Evolutionary conservation across 1,140 invertebrate species (phyloP), one percentile per base, ranked within the genome.

Genomic region (Aricia agestis): DNA sequence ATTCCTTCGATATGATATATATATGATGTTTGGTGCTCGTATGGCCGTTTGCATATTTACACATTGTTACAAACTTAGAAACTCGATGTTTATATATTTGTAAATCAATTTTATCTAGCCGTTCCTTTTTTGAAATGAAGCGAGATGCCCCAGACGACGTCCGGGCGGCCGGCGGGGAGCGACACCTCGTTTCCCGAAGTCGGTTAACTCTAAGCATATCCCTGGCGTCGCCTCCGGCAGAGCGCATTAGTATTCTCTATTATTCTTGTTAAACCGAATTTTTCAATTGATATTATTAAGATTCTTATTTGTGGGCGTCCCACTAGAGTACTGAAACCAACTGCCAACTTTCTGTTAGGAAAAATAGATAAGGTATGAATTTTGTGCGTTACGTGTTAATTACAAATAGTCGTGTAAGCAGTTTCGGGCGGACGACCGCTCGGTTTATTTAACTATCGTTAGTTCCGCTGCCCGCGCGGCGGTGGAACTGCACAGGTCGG

Each of bases 291-390:
- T 89, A 87, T 87, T 90, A 86, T 81, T 80, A 82, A 83, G 77
- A 77, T 82, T 82, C 76, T 77, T 78, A 74, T 80, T 82, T 81
- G 79, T 82, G 77, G 80, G 81, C 77, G 76, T 79, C 83, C 82
- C 83, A 76, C 82, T 72, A 76, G 75, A 78, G 88, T 81, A 90
- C 86, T 89, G 87, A 90, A 82, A 82, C 76, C 82, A 83, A 91
- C 89, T 91, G 89, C 89, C 89, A 91, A 90, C 81, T 87, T 87
- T 89, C 82, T 87, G 80, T 88, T 85, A 85, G 76, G 75, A 78
- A 83, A 75, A 81, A 79, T 86, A 83, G 76, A 82, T 89, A 86
- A 86, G 85, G 78, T 76, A 87, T 86, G 82, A 80, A 80, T 77
- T 84, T 85, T 82, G 82, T 85, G 86, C 78, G 85, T 87, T 86